phyloP scores from a whole-genome alignment of 2,113 vertebrate genomes.

The Hylia prasina region DNA sequence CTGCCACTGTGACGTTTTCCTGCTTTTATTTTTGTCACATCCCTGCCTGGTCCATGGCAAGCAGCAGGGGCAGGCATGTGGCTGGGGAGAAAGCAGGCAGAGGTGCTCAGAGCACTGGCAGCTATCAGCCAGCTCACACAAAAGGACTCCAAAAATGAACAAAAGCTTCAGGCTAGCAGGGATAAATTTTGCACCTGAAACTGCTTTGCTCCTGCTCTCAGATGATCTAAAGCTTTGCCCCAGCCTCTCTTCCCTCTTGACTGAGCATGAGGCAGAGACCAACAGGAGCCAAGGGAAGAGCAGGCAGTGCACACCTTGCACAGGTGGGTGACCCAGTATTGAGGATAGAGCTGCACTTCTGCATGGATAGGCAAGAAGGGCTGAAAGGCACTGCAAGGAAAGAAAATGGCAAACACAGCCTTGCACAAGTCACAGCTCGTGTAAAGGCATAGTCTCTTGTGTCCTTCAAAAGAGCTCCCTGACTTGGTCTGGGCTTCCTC shows the following conservation, averaged over 20 bases:
- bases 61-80: neutral
- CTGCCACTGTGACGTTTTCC: neutral
- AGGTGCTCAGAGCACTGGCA: neutral
- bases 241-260: neutral
- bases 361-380: neutral
- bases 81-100: neutral
- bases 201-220: neutral
- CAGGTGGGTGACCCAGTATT: fast-evolving
- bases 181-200: neutral
- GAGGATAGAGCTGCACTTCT: neutral
- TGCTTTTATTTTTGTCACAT: neutral
- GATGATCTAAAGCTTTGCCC: neutral
- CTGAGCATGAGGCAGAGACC: neutral
- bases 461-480: neutral
- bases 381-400: neutral
- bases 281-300: neutral
- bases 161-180: neutral
- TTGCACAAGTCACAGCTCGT: neutral
- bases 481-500: neutral
- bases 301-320: neutral
- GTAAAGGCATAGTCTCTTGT: neutral
- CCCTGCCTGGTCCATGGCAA: neutral
- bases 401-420: neutral
- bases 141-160: neutral
- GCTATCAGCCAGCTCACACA: neutral